Evolutionary conservation across 2,113 vertebrate genomes (phyloP), one percentile per base, ranked within the genome.

Genomic region (Sapayoa aenigma): DNA sequence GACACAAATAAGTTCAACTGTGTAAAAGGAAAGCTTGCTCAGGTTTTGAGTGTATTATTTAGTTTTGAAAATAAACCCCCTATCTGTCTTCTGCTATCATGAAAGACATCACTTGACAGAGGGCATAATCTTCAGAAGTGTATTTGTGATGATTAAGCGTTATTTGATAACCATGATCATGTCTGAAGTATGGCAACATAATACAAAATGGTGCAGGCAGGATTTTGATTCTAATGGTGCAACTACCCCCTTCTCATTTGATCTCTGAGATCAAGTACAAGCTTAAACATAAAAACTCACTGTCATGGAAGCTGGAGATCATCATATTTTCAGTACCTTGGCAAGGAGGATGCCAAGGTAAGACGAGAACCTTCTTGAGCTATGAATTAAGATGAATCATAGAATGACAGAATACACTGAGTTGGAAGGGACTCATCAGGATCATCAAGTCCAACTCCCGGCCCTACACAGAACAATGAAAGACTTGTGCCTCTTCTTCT

Each of bases 271-370:
- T 39, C n/a, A 67, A 67, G 50, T 25, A 55, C 10, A 89, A 84
- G 20, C 13, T 87, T 84, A 44, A 28, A 79, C 18, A 41, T 58
- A 76, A 56, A 84, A 93, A 96, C 96, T 98, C 95, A 98, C 96
- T 95, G 41, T 97, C 95, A 69, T 98, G 94, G 59, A 98, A 98
- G 87, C 89, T 92, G 79, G 95, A 98, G 88, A 69, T 73, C 6
- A 63, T 92, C 22, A 46, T 90, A 60, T 24, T 86, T 90, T 63
- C 55, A 12, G 58, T 66, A 55, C 49, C 6, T 74, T 65, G 91
- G 9, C 55, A 83, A 37, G n/a, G 71, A 30, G 22, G 9, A 30
- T 89, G 27, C 8, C 25, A 28, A 21, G 37, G 18, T 63, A 30
- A 41, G 18, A 63, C 13, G 11, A 28, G 37, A 28, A 63, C 33